A percentile compares a stretch with the other conserved stretches of the same genome.
Conservation (phyloP, 2,888 invertebrate species). For the Lasioglossum pauxillum region DNA sequence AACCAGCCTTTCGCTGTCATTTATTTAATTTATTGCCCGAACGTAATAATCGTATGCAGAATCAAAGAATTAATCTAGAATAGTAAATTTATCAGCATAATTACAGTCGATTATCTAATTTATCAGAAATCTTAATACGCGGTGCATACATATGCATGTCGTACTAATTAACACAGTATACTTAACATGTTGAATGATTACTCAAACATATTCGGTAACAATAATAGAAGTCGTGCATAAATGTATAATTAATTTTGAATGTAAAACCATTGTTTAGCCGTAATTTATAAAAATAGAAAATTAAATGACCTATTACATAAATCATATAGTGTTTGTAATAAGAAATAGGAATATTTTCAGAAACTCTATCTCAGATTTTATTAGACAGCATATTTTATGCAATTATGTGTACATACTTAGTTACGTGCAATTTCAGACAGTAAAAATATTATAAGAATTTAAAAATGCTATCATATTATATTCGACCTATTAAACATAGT, state of each 20-base stretch:
- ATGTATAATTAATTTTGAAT: neutral
- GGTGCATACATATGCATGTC: neutral
- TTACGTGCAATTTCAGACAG: too few relatives aligned
- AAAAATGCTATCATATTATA: too few relatives aligned
- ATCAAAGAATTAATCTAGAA: neutral
- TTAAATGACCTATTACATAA: too few relatives aligned
- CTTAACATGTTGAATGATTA: neutral
- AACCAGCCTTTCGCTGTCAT: neutral
- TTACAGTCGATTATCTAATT: neutral
- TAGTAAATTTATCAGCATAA: neutral
- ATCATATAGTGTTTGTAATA: too few relatives aligned
- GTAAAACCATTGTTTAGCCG: neutral
- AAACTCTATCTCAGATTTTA: too few relatives aligned
- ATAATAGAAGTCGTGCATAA: neutral
- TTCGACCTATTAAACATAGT: too few relatives aligned
- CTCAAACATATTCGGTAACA: neutral
- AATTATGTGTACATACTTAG: too few relatives aligned
- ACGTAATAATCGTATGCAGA: neutral
- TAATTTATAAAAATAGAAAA: too few relatives aligned
- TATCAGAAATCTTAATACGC: neutral
- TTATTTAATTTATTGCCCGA: neutral
- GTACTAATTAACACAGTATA: neutral
- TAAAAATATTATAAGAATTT: too few relatives aligned
- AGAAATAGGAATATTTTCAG: too few relatives aligned
- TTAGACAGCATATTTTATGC: too few relatives aligned